Conservation (phyloP, 2,888 invertebrate species). For the Subacronicta megacephala region DNA sequence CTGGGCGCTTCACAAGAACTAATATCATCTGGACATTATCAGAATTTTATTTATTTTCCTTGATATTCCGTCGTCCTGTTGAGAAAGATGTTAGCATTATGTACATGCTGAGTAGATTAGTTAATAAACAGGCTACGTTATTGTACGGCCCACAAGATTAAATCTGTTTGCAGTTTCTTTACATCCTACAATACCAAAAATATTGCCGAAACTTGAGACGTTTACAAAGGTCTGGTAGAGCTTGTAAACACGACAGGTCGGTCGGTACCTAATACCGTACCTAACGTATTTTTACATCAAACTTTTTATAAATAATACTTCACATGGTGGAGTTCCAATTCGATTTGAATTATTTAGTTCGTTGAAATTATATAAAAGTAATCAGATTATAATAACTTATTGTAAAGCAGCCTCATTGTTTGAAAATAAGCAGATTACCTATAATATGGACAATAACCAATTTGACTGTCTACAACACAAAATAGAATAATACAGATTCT, state of each 20-base stretch:
- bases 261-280: too few relatives aligned
- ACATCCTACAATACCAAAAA: too few relatives aligned
- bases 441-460: not conserved
- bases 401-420: not conserved
- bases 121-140: too few relatives aligned
- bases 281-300: too few relatives aligned
- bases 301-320: not conserved
- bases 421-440: not conserved
- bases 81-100: not conserved
- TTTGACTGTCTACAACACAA: conserved; percentile 2
- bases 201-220: too few relatives aligned
- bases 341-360: not conserved
- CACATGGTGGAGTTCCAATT: not conserved
- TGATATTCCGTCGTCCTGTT: conserved; percentile 12
- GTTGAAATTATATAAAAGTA: not conserved
- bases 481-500: conserved; percentile 2
- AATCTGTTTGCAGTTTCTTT: too few relatives aligned
- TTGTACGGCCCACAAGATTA: too few relatives aligned
- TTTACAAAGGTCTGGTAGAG: too few relatives aligned
- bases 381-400: not conserved
- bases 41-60: conserved; percentile 28
- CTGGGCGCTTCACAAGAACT: conserved; percentile 31
- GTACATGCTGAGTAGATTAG: too few relatives aligned
- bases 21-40: conserved; percentile 52
- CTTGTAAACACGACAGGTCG: too few relatives aligned